phyloP scores from a whole-genome alignment of 2,888 invertebrate species.

The Rhogogaster chlorosoma region DNA sequence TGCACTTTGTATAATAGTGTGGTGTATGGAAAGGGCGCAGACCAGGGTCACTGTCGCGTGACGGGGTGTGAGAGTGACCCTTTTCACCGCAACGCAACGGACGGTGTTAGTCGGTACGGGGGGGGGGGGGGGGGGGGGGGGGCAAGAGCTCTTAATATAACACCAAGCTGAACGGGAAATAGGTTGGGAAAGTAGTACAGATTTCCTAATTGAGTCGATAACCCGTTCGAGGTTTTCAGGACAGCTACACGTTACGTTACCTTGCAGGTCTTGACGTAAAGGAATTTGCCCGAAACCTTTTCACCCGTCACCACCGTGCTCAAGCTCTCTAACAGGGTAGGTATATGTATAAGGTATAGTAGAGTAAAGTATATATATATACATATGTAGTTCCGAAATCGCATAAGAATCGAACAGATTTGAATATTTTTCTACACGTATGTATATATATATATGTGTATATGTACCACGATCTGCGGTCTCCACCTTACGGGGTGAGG shows the following conservation, averaged over 20 bases:
- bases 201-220: conserved; percentile 45
- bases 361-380: no score
- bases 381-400: not conserved
- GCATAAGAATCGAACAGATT: conserved; percentile 27
- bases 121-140: not conserved
- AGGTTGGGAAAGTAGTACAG: not conserved
- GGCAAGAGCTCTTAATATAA: conserved; percentile 33
- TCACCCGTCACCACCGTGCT: not conserved
- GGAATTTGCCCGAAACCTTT: conserved; percentile 3
- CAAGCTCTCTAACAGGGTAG: not conserved
- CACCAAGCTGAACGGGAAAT: not conserved
- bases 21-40: not conserved
- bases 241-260: not conserved
- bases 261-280: not conserved
- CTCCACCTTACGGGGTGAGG: not conserved
- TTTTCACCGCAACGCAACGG: not conserved
- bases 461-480: not conserved
- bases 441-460: not conserved
- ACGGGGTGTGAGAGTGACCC: not conserved
- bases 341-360: not conserved
- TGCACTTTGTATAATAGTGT: not conserved
- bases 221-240: not conserved
- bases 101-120: not conserved
- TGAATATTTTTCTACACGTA: conserved; percentile 11
- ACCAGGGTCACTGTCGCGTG: conserved; percentile 38